Conservation (phyloP, 2,888 invertebrate genomes). For the Lithophane leautieri region DNA sequence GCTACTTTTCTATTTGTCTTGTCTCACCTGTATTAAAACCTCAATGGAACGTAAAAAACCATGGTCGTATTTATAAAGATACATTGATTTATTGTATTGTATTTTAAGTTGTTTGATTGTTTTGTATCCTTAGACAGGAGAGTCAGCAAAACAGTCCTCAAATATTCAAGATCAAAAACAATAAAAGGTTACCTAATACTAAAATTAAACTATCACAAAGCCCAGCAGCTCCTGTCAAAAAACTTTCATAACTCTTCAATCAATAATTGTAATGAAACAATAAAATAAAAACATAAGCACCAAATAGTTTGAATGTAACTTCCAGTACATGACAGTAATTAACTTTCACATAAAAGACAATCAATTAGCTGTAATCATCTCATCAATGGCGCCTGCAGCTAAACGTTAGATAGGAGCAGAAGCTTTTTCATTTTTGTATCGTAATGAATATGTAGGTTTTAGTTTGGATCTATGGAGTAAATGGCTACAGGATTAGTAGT, state of each 20-base stretch:
- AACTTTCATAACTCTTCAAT: conserved; percentile 37
- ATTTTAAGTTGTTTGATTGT: too few relatives aligned
- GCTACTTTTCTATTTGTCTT: background rate
- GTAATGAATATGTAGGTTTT: too few relatives aligned
- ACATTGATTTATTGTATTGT: background rate
- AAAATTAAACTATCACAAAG: background rate
- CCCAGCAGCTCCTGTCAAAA: conserved; percentile 27
- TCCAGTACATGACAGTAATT: conserved; percentile 38
- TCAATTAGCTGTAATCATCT: conserved; percentile 79
- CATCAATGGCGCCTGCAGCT: conserved; percentile 70
- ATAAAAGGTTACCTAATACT: background rate
- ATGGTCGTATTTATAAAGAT: background rate
- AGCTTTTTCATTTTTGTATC: too few relatives aligned
- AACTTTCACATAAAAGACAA: conserved; percentile 69
- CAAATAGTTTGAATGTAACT: conserved; percentile 24
- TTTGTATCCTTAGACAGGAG: background rate
- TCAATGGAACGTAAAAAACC: background rate
- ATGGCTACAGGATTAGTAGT: too few relatives aligned
- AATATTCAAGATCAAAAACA: background rate
- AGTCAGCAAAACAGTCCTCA: background rate
- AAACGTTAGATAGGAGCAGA: conserved; percentile 56
- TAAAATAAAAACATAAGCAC: conserved; percentile 37
- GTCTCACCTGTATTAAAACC: background rate
- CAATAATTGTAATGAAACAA: conserved; percentile 34
- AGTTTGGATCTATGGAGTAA: too few relatives aligned